Evolutionary conservation across 1,140 invertebrate species (phyloP), one percentile per base, ranked within the genome.

Genomic region (Tachypleus tridentatus): DNA sequence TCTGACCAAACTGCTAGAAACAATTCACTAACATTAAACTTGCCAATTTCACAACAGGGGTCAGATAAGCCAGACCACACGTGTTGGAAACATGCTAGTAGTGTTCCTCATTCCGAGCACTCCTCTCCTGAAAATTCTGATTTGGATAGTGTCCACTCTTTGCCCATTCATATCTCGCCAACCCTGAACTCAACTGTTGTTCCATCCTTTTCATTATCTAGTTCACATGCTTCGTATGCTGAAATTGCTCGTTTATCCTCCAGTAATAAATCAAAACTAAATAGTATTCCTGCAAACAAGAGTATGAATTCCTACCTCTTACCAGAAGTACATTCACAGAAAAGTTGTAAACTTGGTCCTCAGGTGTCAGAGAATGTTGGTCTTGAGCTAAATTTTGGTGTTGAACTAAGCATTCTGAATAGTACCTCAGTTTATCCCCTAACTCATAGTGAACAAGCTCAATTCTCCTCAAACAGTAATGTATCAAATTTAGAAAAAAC

Each of bases 61-160:
- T 29, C 29, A 29, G 64, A 54, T 51, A 63, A 67, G 11, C 59
- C 63, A 54, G 65, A 61, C 58, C 64, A 75, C 61, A 71, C 72
- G 49, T 72, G 77, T 49, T 74, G 80, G 51, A 82, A 82, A 70
- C 79, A 80, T 8, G 81, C 82, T 3, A 81, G 81, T 63, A 83
- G 82, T 8, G 79, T 83, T 72, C 83, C 83, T n/a, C 82, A 82
- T 63, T 84, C 83, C 62, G 86, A 87, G 66, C 86, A 86, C 75
- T 85, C 83, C 3, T 71, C 70, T 9, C 64, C 60, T 11, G 86
- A 84, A 67, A 85, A 85, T 74, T 86, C 87, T 71, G 72, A 73
- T 61, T 76, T 83, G 54, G 87, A 87, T 71, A 86, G 85, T 8
- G 85, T 87, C 11, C 84, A 87, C 74, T 87, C 86, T 61, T 76